phyloP scores from a whole-genome alignment of 2,797 vertebrate genomes.

The Petrocephalus schoutedeni region DNA sequence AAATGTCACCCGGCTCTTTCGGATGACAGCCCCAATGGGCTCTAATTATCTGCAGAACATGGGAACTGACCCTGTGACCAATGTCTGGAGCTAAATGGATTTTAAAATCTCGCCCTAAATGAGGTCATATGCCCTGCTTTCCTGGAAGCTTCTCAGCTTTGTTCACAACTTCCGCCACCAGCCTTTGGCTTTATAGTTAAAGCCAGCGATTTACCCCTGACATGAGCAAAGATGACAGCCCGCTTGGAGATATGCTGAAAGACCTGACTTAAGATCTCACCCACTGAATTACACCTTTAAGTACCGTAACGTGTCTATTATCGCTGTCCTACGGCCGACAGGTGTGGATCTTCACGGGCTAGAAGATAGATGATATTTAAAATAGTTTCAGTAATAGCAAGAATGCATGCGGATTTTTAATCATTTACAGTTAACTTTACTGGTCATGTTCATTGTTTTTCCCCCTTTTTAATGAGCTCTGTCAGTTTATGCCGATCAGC shows the following conservation, averaged over 20 bases:
- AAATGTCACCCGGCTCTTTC: slow-evolving; percentile 62
- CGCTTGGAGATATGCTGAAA: neutral
- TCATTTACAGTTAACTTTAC: neutral
- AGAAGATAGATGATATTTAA: neutral
- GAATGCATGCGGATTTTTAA: neutral
- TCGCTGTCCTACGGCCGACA: neutral
- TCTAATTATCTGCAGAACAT: slow-evolving; percentile 44
- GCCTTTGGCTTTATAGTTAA: neutral
- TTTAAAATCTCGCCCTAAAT: slow-evolving; percentile 62
- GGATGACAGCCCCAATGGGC: slow-evolving; percentile 49
- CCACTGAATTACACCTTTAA: neutral
- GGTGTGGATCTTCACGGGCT: neutral
- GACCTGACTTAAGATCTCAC: neutral
- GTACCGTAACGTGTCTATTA: neutral
- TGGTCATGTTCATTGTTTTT: neutral
- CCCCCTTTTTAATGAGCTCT: neutral
- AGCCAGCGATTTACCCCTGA: slow-evolving; percentile 6
- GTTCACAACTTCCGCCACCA: slow-evolving; percentile 20
- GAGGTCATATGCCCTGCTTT: slow-evolving; percentile 67
- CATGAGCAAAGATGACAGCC: neutral
- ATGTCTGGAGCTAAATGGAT: slow-evolving; percentile 64
- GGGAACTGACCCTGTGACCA: slow-evolving; percentile 56
- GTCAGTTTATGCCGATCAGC: neutral
- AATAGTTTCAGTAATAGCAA: neutral
- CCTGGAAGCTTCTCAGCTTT: slow-evolving; percentile 35